Percentiles rank a stretch among this genome's conserved stretches.
These are phyloP conservation scores for Laodelphax striatellus DNA, from an alignment of 1,140 invertebrate species.

Conservation along the genomic window DNA sequence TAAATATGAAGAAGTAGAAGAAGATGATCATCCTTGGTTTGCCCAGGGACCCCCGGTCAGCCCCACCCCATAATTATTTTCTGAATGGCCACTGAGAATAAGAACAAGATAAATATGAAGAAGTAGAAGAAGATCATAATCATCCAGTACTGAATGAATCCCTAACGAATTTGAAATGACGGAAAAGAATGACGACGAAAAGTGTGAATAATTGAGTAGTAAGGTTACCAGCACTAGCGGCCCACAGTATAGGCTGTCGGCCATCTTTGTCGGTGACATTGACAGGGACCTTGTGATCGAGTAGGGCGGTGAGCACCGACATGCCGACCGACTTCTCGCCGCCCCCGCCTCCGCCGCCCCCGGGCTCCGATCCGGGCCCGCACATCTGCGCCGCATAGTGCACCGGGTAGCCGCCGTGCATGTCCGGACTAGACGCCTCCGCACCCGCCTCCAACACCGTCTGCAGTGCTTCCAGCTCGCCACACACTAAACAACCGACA, in stretches of 20 bases:
- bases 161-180: no score
- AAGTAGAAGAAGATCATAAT: no score
- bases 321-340: slow-evolving; percentile 43
- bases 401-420: slow-evolving; percentile 86
- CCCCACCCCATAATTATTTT: no score
- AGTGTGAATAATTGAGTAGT: no score
- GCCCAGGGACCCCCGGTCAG: no score
- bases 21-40: no score
- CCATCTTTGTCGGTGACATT: slow-evolving; percentile 83
- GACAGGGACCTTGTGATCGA: slow-evolving; percentile 66
- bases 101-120: no score
- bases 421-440: slow-evolving; percentile 72
- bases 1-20: no score
- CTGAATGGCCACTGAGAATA: no score
- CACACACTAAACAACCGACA: slow-evolving; percentile 56
- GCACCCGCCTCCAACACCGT: slow-evolving; percentile 74
- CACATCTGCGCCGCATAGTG: slow-evolving; percentile 97
- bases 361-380: slow-evolving; percentile 56
- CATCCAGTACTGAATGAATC: no score
- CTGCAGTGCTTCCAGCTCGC: slow-evolving; percentile 75
- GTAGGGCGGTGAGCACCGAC: slow-evolving; percentile 70
- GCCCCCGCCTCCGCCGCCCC: slow-evolving; percentile 61
- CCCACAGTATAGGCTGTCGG: slow-evolving; percentile 89
- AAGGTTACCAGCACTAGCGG: slow-evolving; percentile 73
- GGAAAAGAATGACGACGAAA: no score